Conservation (phyloP, 2,797 vertebrate species). For the Enteromius afrohamiltoni region DNA sequence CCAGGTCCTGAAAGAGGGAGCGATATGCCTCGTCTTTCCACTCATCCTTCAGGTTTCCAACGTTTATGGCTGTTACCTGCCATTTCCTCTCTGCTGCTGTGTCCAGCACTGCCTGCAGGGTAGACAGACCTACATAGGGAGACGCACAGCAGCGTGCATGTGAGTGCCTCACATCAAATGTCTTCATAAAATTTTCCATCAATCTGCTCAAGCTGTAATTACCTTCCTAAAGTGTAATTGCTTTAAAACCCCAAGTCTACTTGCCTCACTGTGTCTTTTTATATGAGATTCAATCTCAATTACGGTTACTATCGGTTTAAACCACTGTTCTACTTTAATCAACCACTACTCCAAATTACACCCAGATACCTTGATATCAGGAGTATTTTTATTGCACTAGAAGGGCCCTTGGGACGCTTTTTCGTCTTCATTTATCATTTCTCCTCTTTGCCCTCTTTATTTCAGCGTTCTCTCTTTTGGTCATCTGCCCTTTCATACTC, state of each 20-base stretch:
- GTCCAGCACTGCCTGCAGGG: slow-evolving; percentile 92
- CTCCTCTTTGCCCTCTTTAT: slow-evolving; percentile 21
- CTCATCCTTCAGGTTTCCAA: slow-evolving; percentile 96
- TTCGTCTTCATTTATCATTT: slow-evolving; percentile 23
- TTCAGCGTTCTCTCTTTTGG: slow-evolving; percentile 38
- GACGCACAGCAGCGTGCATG: neutral
- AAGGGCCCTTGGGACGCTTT: slow-evolving; percentile 33
- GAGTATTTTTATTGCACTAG: slow-evolving; percentile 31
- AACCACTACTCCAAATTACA: slow-evolving; percentile 44
- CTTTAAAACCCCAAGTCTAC: slow-evolving; percentile 16
- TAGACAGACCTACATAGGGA: slow-evolving; percentile 84
- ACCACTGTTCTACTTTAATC: slow-evolving; percentile 46
- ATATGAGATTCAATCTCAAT: slow-evolving; percentile 44
- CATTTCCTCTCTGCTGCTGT: slow-evolving; percentile 95
- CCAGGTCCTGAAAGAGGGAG: slow-evolving; percentile 94
- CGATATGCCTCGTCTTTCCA: slow-evolving; percentile 96
- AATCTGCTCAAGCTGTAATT: slow-evolving; percentile 40
- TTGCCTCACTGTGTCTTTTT: slow-evolving; percentile 34
- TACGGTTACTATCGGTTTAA: slow-evolving; percentile 35
- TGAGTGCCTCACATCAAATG: slow-evolving; percentile 26
- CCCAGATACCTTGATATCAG: slow-evolving; percentile 25
- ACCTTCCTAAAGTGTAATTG: slow-evolving; percentile 19
- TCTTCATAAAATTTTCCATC: neutral
- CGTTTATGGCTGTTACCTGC: slow-evolving; percentile 96
- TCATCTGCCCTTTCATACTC: slow-evolving; percentile 50